These are phyloP conservation scores for Actinernus sp. DNA, from an alignment of 92 coral and sea anemone genomes.

Conservation along the genomic window DNA sequence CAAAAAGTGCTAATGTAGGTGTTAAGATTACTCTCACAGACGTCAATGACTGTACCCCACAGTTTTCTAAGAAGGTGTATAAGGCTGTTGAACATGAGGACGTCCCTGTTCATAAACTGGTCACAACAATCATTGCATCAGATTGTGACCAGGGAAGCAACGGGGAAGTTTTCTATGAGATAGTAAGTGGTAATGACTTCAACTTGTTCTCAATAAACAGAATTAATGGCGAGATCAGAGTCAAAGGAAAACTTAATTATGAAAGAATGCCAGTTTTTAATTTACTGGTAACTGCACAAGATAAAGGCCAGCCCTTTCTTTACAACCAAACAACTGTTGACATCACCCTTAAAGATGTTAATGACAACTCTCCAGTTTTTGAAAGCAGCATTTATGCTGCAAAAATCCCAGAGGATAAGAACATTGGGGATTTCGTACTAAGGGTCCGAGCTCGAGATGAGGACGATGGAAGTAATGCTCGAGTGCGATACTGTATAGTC, in stretches of 20 bases:
- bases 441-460: slow-evolving; percentile 88
- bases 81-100: slow-evolving; percentile 55
- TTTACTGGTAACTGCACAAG: slow-evolving; percentile 82
- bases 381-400: slow-evolving; percentile 70
- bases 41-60: slow-evolving; percentile 91
- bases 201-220: slow-evolving; percentile 75
- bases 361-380: slow-evolving; percentile 88
- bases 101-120: slow-evolving; percentile 26
- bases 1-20: slow-evolving; percentile 69
- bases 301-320: slow-evolving; percentile 72
- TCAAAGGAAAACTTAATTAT: slow-evolving; percentile 68
- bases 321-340: slow-evolving; percentile 82
- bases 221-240: slow-evolving; percentile 82
- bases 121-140: slow-evolving; percentile 71
- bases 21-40: slow-evolving; percentile 84
- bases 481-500: slow-evolving; percentile 71
- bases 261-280: slow-evolving; percentile 45
- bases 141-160: slow-evolving; percentile 83
- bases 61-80: slow-evolving; percentile 67
- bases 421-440: slow-evolving; percentile 73
- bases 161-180: slow-evolving; percentile 70
- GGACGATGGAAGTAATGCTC: slow-evolving; percentile 73
- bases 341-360: slow-evolving; percentile 73
- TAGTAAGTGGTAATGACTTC: slow-evolving; percentile 84
- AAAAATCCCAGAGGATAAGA: slow-evolving; percentile 68